These are phyloP conservation scores for Drosophila eohydei DNA, from an alignment of 2,888 invertebrate species.

Conservation along the genomic window DNA sequence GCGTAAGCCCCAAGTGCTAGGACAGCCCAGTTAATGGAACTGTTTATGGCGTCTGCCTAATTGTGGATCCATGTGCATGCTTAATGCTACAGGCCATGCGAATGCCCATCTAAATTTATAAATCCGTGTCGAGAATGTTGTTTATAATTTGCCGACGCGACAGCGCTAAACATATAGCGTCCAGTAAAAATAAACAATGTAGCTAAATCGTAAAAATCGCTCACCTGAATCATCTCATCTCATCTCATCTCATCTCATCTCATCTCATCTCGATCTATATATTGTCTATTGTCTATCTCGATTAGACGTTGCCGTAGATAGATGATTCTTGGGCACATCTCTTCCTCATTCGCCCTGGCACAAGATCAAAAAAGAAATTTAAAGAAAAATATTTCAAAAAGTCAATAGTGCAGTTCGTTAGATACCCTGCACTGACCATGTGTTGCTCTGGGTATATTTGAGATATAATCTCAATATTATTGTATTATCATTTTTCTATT, in stretches of 20 bases:
- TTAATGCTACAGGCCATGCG: constrained; percentile 1
- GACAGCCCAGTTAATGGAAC: constrained; percentile 25
- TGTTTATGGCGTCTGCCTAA: constrained; percentile 43
- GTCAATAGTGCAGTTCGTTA: neutral
- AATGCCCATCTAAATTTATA: constrained; percentile 25
- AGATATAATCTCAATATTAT: no score
- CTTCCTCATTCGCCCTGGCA: constrained; percentile 6
- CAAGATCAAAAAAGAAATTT: constrained; percentile 7
- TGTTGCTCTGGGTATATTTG: neutral
- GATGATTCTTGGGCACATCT: constrained; percentile 12
- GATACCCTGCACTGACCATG: neutral
- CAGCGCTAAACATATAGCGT: constrained; percentile 65
- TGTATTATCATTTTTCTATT: no score
- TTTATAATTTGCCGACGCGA: constrained; percentile 67
- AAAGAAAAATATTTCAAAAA: neutral
- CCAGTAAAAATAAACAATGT: constrained; percentile 61
- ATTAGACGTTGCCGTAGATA: constrained; percentile 5
- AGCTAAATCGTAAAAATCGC: constrained; percentile 46
- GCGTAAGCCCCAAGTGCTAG: constrained; percentile 3
- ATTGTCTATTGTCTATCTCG: constrained; percentile 2
- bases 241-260: neutral
- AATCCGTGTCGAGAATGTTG: constrained; percentile 41
- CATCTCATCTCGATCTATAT: neutral
- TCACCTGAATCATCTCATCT: constrained; percentile 49
- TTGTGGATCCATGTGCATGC: constrained; percentile 29